Base-by-base conservation (phyloP, 2,888 invertebrate species). In the Ligdia adustata region DNA sequence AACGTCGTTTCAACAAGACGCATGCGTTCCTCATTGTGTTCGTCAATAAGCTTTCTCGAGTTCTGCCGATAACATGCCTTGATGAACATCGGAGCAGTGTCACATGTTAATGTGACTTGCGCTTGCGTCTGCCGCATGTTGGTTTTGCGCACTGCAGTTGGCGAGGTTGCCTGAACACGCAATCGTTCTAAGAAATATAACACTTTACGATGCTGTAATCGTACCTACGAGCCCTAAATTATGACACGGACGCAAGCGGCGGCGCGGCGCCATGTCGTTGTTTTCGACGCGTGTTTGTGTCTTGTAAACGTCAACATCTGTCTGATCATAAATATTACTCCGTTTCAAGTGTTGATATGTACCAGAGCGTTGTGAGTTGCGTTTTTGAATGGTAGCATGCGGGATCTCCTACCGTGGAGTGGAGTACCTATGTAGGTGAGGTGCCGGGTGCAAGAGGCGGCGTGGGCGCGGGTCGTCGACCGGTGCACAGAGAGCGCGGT, bases 381-480 rank as follows among this genome's bases (percentile, higher is more conserved):
- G 33, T 9, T 29, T 7, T 22, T 49, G 29, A 46, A 43, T 31
- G 43, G 13, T 28, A 40, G 3, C 22, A 9, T 28, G 22, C 20
- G 14, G 22, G 12, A 14, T 9, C 9, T n/a, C 39, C 38, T 31
- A 32, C 35, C 49, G 45, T 39, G 53, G 54, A 42, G 41, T 15
- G 46, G 45, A 50, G 51, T 50, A 41, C 52, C 54, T 47, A 22
- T 35, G 55, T 35, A 53, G 57, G 46, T 53, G 57, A 67, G 69
- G 75, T 80, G 79, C 75, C 76, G 80, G 79, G 81, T 86, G 84
- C 82, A 85, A 77, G 77, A 72, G 69, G 69, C 65, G 60, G 75
- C 78, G 87, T 79, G 75, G 82, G 82, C 75, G 82, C 75, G 72
- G 89, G 86, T 88, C 89, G 84, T 76, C 86, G 88, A 89, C 88